Percentiles rank a stretch among this genome's conserved stretches.
These are phyloP conservation scores for Salvelinus fontinalis DNA, from an alignment of 2,113 vertebrate genomes.

Conservation along the genomic window DNA sequence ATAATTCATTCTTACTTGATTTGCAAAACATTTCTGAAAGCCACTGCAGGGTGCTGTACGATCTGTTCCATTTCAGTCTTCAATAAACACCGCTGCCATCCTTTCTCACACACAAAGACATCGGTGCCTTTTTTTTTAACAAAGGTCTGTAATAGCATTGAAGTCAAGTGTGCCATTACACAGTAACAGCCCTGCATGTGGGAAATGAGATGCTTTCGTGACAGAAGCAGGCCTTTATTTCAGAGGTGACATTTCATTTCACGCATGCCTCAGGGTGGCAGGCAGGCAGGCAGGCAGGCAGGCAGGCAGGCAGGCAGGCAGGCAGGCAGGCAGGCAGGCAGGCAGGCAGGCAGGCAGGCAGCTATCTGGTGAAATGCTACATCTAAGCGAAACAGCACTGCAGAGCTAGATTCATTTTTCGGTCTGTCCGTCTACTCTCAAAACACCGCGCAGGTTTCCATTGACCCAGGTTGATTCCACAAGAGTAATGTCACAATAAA, in stretches of 20 bases:
- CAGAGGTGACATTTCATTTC: slow-evolving; percentile 41
- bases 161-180: slow-evolving; percentile 34
- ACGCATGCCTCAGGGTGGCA: background rate
- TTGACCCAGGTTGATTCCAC: too few species aligned
- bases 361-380: slow-evolving; percentile 12
- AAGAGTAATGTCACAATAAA: too few species aligned
- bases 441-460: background rate
- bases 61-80: background rate
- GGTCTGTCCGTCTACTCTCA: slow-evolving; percentile 8
- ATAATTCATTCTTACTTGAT: too few species aligned
- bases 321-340: background rate
- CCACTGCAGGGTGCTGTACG: too few species aligned
- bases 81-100: background rate
- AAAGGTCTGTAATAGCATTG: slow-evolving; percentile 15
- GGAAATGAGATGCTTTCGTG: slow-evolving; percentile 1
- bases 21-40: too few species aligned
- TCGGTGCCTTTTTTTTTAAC: slow-evolving; percentile 1
- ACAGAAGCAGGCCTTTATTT: slow-evolving; percentile 42
- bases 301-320: too few species aligned
- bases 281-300: background rate
- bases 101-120: background rate
- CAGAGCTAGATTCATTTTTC: slow-evolving; percentile 20
- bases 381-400: slow-evolving; percentile 18
- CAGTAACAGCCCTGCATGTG: slow-evolving; percentile 19
- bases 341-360: too few species aligned